These are phyloP conservation scores for Danionella cerebrum DNA, from an alignment of 2,113 vertebrate genomes.

Conservation along the genomic window DNA sequence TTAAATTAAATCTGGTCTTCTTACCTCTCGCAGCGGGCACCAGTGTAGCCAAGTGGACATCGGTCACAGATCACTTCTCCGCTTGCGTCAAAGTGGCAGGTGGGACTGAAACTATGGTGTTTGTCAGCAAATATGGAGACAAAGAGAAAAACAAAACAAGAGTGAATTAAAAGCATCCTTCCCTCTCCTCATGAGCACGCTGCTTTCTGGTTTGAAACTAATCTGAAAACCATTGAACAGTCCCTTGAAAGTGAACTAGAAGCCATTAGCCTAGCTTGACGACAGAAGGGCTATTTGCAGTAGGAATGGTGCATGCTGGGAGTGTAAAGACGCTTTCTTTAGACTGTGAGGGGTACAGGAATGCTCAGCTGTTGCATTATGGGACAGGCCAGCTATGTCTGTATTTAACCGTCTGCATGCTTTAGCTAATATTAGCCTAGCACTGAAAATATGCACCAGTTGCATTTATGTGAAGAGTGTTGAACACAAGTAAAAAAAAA, in stretches of 20 bases:
- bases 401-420: conserved; percentile 44
- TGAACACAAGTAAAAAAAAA: no score
- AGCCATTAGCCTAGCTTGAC: conserved; percentile 55
- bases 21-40: conserved; percentile 88
- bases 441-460: background rate
- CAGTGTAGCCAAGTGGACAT: conserved; percentile 75
- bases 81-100: conserved; percentile 71
- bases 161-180: conserved; percentile 37
- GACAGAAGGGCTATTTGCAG: conserved; percentile 60
- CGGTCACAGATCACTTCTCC: conserved; percentile 79
- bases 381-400: background rate
- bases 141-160: conserved; percentile 48
- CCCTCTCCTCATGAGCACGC: conserved; percentile 20
- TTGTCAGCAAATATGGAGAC: conserved; percentile 45
- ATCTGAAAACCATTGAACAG: no score
- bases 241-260: no score
- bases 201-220: no score
- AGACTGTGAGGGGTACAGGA: no score
- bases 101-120: conserved; percentile 85
- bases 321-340: conserved; percentile 56
- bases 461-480: no score
- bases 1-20: conserved; percentile 2
- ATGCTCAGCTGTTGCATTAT: conserved; percentile 58
- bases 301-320: conserved; percentile 19
- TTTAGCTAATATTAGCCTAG: conserved; percentile 37